Conservation (phyloP, 1,140 invertebrate species). For the Zaprionus kolodkinae region DNA sequence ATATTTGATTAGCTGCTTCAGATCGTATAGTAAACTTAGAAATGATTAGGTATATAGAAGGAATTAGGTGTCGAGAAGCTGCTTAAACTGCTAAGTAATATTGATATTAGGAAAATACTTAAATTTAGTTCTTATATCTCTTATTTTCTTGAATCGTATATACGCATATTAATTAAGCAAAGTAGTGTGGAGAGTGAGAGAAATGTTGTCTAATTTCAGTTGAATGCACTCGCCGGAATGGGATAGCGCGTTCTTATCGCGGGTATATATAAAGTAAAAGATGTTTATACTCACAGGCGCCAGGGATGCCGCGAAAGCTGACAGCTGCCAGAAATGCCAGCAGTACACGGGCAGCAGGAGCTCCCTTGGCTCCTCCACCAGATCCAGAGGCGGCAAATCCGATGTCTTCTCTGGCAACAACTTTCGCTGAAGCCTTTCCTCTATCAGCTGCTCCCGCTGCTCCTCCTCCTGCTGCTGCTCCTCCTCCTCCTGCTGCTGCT, state of each 20-base stretch:
- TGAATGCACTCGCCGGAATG: constrained; percentile 18
- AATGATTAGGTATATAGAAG: no score
- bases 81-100: no score
- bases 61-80: no score
- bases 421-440: constrained; percentile 17
- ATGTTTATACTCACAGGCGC: constrained; percentile 75
- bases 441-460: not conserved
- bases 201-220: constrained; percentile 1
- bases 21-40: no score
- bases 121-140: no score
- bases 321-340: constrained; percentile 80
- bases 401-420: constrained; percentile 26
- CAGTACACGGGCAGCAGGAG: constrained; percentile 56
- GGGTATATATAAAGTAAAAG: constrained; percentile 50
- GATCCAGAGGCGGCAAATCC: constrained; percentile 28
- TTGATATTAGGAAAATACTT: no score
- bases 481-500: constrained; percentile 34
- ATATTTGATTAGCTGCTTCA: no score
- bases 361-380: constrained; percentile 39
- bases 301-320: constrained; percentile 73
- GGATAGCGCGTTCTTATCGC: not conserved
- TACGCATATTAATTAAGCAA: not conserved
- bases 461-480: not conserved
- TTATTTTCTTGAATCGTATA: no score
- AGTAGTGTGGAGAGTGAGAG: not conserved